These are phyloP conservation scores for Myrmophylax atrothorax DNA, from an alignment of 2,113 vertebrate species.

Conservation along the genomic window DNA sequence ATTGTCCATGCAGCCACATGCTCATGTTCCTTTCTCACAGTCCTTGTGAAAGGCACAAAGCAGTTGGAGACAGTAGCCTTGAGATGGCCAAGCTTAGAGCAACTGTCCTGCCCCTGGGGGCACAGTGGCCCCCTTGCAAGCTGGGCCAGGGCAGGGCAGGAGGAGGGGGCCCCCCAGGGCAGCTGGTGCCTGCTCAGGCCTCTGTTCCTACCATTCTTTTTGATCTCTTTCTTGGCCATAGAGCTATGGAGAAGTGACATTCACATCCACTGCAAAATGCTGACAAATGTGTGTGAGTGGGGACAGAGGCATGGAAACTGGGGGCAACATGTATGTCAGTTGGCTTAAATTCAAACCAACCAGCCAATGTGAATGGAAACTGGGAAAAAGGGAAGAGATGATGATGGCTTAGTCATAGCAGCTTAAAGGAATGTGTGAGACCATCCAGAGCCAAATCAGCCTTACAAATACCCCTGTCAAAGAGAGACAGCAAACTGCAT, in stretches of 20 bases:
- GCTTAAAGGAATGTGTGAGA: neutral
- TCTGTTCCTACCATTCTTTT: neutral
- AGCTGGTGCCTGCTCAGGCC: neutral
- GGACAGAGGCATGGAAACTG: neutral
- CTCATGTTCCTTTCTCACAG: neutral
- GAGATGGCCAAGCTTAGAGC: neutral
- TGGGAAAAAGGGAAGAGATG: neutral
- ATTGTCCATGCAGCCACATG: neutral
- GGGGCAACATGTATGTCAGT: neutral
- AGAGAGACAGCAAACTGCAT: neutral
- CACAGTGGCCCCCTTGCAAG: neutral
- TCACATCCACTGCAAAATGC: neutral
- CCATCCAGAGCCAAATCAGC: neutral
- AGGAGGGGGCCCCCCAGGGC: neutral
- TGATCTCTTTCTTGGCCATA: neutral
- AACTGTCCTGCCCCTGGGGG: neutral
- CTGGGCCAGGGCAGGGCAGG: neutral
- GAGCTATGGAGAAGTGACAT: neutral
- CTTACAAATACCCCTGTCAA: neutral
- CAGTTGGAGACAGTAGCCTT: neutral
- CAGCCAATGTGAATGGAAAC: neutral
- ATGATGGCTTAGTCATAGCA: neutral
- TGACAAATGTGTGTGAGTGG: neutral
- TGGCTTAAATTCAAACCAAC: neutral
- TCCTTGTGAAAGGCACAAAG: neutral